phyloP scores from a whole-genome alignment of 37 sponge, comb jelly and placozoan genomes.

The Tethya wilhelma region DNA sequence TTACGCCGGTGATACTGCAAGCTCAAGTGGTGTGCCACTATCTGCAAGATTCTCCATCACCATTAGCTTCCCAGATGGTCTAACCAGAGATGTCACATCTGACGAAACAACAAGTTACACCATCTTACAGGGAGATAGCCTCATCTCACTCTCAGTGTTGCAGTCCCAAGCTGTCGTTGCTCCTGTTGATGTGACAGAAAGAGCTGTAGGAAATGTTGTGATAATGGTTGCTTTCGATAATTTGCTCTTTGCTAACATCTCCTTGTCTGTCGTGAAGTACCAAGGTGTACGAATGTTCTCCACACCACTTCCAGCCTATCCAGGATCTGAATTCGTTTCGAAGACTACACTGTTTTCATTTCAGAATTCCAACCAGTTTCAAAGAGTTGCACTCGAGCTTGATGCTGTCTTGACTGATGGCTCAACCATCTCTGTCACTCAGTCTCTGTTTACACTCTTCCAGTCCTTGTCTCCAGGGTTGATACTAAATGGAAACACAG shows the following conservation, averaged over 20 bases:
- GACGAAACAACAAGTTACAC: slow-evolving; percentile 23
- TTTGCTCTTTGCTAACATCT: not conserved
- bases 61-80: slow-evolving; percentile 55
- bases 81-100: slow-evolving; percentile 26
- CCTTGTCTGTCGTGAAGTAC: slow-evolving; percentile 44
- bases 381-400: slow-evolving; percentile 49
- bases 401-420: slow-evolving; percentile 43
- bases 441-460: slow-evolving; percentile 17
- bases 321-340: slow-evolving; percentile 34
- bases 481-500: slow-evolving; percentile 13
- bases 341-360: slow-evolving; percentile 39
- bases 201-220: slow-evolving; percentile 1
- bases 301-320: slow-evolving; percentile 63
- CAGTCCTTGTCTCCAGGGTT: slow-evolving; percentile 1
- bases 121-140: slow-evolving; percentile 14
- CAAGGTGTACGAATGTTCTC: slow-evolving; percentile 18
- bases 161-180: not conserved
- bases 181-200: not conserved
- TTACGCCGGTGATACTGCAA: slow-evolving; percentile 32
- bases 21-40: slow-evolving; percentile 41
- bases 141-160: not conserved
- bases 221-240: not conserved
- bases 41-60: slow-evolving; percentile 15
- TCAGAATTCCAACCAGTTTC: slow-evolving; percentile 49
- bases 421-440: slow-evolving; percentile 31